These are phyloP conservation scores for Eupithecia insigniata DNA, from an alignment of 2,888 invertebrate species.

Conservation along the genomic window DNA sequence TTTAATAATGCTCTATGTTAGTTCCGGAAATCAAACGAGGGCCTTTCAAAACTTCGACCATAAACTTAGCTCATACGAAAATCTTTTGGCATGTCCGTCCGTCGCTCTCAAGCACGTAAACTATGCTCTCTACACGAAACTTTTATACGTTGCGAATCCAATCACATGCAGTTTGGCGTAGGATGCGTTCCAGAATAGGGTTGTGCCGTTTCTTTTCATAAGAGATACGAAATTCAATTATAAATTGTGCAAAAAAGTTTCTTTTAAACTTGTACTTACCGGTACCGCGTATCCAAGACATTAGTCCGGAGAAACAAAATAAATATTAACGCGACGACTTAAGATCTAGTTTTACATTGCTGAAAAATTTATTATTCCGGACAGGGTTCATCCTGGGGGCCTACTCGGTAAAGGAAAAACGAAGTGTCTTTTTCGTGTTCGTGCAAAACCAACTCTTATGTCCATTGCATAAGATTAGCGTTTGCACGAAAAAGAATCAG, in stretches of 20 bases:
- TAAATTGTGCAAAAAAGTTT: not conserved
- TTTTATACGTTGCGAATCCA: constrained; percentile 70
- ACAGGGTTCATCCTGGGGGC: no score
- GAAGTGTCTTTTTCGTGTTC: no score
- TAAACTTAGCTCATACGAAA: constrained; percentile 45
- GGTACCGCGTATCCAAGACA: not conserved
- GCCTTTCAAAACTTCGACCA: constrained; percentile 40
- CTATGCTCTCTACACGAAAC: constrained; percentile 70
- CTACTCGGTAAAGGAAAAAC: no score
- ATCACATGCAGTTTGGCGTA: constrained; percentile 67
- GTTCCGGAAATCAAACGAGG: constrained; percentile 15
- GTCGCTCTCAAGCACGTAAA: constrained; percentile 55
- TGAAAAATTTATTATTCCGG: not conserved
- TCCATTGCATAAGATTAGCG: no score
- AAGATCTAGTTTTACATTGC: not conserved
- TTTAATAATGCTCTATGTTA: not conserved
- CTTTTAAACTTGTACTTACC: not conserved
- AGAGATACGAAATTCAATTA: not conserved
- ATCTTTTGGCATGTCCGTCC: constrained; percentile 46
- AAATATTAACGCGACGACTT: not conserved
- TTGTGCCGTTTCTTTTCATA: constrained; percentile 14
- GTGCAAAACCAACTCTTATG: no score
- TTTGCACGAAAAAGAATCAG: no score
- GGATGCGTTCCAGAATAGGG: constrained; percentile 49
- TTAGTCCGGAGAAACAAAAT: not conserved